phyloP scores from a whole-genome alignment of 2,113 vertebrate genomes.

The Thalassarche chlororhynchos region DNA sequence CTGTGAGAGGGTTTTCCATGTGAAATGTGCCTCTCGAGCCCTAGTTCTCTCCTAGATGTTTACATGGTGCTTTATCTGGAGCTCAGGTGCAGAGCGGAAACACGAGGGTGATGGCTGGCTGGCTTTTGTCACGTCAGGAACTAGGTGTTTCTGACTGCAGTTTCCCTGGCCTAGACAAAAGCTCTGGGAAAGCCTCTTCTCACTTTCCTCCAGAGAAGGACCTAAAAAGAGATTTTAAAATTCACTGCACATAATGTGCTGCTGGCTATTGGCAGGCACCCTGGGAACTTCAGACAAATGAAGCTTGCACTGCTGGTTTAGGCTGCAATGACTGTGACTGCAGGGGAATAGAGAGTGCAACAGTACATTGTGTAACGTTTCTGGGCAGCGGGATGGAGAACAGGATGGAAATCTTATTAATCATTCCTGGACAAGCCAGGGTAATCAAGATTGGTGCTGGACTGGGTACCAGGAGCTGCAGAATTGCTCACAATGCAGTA shows the following conservation, averaged over 20 bases:
- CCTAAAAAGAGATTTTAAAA: slow-evolving; percentile 2
- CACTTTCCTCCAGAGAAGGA: neutral
- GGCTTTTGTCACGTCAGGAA: neutral
- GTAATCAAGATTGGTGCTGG: neutral
- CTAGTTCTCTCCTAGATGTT: neutral
- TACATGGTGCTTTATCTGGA: neutral
- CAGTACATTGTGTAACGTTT: neutral
- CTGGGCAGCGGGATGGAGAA: neutral
- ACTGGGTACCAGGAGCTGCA: neutral
- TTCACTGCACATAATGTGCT: neutral
- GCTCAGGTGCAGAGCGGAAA: neutral
- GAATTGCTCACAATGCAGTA: neutral
- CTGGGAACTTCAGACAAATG: slow-evolving; percentile 4
- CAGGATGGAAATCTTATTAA: neutral
- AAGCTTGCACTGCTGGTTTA: neutral
- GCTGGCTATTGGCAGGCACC: slow-evolving; percentile 26
- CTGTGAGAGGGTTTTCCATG: neutral
- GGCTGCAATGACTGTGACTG: neutral
- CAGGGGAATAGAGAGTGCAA: neutral
- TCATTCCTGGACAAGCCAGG: neutral
- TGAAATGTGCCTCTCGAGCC: neutral
- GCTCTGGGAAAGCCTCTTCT: neutral
- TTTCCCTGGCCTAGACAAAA: neutral
- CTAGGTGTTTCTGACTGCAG: neutral
- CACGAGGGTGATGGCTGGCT: neutral